Percentiles rank a stretch among this genome's conserved stretches.
Evolutionary conservation across 2,888 invertebrate genomes (phyloP).

Genomic region (Dolichopus griseipennis): DNA sequence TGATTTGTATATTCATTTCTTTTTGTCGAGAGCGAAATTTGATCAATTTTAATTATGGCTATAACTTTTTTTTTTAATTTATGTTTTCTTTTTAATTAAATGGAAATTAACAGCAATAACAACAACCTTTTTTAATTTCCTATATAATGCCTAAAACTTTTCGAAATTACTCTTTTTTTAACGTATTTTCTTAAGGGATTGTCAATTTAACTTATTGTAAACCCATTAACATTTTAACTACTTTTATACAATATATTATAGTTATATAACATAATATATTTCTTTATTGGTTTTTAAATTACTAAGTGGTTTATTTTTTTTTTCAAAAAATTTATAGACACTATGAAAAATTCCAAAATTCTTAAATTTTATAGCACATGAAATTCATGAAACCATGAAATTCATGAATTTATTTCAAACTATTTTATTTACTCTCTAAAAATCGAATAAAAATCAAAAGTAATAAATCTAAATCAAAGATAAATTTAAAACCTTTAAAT

Average conservation of each 20-base stretch:
- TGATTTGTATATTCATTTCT: neutral
- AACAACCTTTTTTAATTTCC: neutral
- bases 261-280: neutral
- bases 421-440: neutral
- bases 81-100: neutral
- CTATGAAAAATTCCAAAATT: neutral
- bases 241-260: neutral
- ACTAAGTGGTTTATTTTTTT: neutral
- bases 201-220: no score
- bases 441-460: constrained; percentile 4
- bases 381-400: neutral
- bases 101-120: neutral
- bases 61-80: neutral
- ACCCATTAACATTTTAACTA: neutral
- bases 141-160: neutral
- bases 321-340: no score
- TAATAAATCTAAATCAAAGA: constrained; percentile 2
- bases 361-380: neutral
- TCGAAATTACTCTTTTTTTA: neutral
- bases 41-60: neutral
- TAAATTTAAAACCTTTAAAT: constrained; percentile 6
- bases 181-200: no score
- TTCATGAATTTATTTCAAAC: neutral
- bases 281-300: neutral
- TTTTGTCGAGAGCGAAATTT: neutral